Evolutionary conservation across 1,140 invertebrate species (phyloP).

Genomic region (Ostrea denselamellosa): DNA sequence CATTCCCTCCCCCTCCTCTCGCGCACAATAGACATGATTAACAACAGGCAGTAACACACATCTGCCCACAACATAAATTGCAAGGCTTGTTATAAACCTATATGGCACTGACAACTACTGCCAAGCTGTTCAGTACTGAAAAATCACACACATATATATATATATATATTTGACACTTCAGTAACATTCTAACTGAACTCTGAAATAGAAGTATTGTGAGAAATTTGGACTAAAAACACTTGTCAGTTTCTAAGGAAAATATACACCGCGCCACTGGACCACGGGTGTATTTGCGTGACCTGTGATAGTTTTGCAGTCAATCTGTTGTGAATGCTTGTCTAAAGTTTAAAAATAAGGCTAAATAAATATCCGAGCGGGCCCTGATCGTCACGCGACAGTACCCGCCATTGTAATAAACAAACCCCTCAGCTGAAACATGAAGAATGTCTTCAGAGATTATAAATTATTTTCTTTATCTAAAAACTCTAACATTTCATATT

Average conservation of each 20-base stretch:
- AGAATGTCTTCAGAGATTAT: constrained; percentile 37
- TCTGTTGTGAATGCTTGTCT: constrained; percentile 34
- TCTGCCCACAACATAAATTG: constrained; percentile 2
- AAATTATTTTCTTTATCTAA: constrained; percentile 40
- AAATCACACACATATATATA: neutral
- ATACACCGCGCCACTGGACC: neutral
- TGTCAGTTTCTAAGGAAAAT: neutral
- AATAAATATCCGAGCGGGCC: constrained; percentile 22
- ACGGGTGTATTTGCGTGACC: constrained; percentile 14
- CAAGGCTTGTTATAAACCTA: neutral
- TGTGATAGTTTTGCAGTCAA: constrained; percentile 24
- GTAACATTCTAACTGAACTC: neutral
- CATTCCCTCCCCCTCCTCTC: neutral
- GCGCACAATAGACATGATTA: neutral
- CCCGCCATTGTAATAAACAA: constrained; percentile 26
- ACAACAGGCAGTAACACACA: neutral
- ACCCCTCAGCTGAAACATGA: constrained; percentile 36
- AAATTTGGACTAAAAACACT: neutral
- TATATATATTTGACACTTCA: neutral
- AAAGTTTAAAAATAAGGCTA: constrained; percentile 28
- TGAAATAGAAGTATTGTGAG: constrained; percentile 26
- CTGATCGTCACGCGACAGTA: constrained; percentile 21
- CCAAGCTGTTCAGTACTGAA: neutral
- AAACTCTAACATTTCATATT: constrained; percentile 34
- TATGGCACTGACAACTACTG: neutral